A percentile compares a stretch with the other conserved stretches of the same genome.
These are phyloP conservation scores for Chironomus striatipennis DNA, from an alignment of 1,140 invertebrate species.

Conservation along the genomic window DNA sequence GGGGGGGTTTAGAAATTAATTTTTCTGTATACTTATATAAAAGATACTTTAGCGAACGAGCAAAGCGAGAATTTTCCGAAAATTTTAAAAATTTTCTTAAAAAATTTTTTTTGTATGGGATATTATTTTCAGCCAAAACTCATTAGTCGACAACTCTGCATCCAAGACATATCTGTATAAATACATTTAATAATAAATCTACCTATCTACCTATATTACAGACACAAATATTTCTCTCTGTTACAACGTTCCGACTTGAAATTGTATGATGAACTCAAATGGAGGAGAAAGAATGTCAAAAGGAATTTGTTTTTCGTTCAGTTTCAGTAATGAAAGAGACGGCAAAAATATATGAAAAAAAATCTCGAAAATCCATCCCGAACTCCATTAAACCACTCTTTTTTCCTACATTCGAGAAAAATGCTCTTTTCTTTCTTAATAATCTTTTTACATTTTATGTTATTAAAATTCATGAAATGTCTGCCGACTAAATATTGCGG, in stretches of 20 bases:
- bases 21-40: too few species aligned
- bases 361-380: neutral
- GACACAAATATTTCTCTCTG: too few species aligned
- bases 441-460: neutral
- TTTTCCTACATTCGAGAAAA: neutral
- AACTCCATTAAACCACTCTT: neutral
- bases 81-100: too few species aligned
- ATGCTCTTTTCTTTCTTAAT: neutral
- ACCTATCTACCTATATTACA: too few species aligned
- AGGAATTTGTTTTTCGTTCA: neutral
- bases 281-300: neutral
- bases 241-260: too few species aligned
- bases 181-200: too few species aligned
- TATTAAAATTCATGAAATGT: slow-evolving; percentile 15
- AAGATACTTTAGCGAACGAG: too few species aligned
- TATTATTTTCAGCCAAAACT: neutral
- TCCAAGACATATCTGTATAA: neutral
- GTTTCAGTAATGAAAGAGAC: neutral
- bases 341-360: neutral
- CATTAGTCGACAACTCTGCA: neutral
- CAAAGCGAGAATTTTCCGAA: too few species aligned
- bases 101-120: too few species aligned
- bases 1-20: too few species aligned
- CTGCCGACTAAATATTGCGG: slow-evolving; percentile 3
- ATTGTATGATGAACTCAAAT: too few species aligned